phyloP scores from a whole-genome alignment of 35 echinoderm and acorn worm species.

The Heliocidaris erythrogramma region DNA sequence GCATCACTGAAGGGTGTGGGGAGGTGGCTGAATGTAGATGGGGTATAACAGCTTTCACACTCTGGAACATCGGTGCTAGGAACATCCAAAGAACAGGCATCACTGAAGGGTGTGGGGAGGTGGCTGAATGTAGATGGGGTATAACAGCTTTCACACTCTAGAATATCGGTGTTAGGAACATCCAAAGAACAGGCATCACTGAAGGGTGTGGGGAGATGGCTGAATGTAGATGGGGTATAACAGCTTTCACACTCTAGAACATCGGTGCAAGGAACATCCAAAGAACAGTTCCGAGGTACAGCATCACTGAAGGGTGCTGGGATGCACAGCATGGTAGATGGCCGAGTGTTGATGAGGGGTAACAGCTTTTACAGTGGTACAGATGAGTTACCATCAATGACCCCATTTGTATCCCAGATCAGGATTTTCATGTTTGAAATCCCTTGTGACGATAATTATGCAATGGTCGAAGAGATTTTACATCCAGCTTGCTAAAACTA shows the following conservation, averaged over 20 bases:
- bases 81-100: neutral
- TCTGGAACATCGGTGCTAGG: neutral
- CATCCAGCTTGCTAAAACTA: too few species aligned
- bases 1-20: neutral
- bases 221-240: neutral
- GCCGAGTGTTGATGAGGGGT: neutral
- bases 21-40: neutral
- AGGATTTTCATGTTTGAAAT: too few species aligned
- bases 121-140: slow-evolving; percentile 17
- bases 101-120: too few species aligned
- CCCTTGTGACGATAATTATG: too few species aligned
- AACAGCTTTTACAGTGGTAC: neutral
- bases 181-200: too few species aligned
- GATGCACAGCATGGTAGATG: neutral
- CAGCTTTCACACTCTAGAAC: neutral
- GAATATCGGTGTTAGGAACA: neutral
- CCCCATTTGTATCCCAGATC: too few species aligned
- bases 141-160: slow-evolving; percentile 24
- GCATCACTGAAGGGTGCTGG: neutral
- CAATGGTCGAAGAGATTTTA: too few species aligned
- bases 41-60: neutral
- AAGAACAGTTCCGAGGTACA: neutral
- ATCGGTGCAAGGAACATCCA: neutral
- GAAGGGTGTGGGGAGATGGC: too few species aligned
- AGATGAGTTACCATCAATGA: too few species aligned